These are phyloP conservation scores for Congeria kusceri DNA, from an alignment of 2,888 invertebrate species.

Conservation along the genomic window DNA sequence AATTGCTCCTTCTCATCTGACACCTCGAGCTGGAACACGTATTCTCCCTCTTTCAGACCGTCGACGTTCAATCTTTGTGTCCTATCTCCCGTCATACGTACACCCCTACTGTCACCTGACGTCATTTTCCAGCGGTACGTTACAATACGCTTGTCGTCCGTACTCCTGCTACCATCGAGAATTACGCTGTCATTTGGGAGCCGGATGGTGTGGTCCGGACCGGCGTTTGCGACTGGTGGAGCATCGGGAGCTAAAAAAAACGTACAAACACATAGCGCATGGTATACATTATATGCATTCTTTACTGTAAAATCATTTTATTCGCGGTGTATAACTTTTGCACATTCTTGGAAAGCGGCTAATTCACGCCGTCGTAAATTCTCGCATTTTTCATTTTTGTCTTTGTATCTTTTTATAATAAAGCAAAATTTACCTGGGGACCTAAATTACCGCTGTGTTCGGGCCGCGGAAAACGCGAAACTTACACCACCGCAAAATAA, in stretches of 20 bases:
- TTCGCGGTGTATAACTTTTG: no score
- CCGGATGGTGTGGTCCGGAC: constrained; percentile 92
- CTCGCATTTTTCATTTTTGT: no score
- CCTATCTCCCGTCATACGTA: not conserved
- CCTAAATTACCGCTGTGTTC: no score
- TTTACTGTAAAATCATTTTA: no score
- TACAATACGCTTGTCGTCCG: constrained; percentile 94
- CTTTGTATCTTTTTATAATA: no score
- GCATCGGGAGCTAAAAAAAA: not conserved
- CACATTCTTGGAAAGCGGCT: no score
- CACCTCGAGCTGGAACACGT: constrained; percentile 92
- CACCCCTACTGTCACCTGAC: constrained; percentile 11
- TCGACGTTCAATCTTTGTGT: constrained; percentile 10
- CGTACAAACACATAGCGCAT: no score
- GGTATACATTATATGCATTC: no score
- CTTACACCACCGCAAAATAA: no score
- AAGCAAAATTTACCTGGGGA: no score
- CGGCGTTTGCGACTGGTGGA: constrained; percentile 94
- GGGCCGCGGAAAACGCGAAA: no score
- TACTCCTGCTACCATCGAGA: constrained; percentile 93
- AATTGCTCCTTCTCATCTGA: constrained; percentile 95
- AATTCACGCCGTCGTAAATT: no score
- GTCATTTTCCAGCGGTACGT: constrained; percentile 91
- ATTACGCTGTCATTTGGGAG: constrained; percentile 91
- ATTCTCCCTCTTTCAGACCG: constrained; percentile 32